Evolutionary conservation across 2,797 vertebrate species (phyloP).

Genomic region (Cuniculus paca): DNA sequence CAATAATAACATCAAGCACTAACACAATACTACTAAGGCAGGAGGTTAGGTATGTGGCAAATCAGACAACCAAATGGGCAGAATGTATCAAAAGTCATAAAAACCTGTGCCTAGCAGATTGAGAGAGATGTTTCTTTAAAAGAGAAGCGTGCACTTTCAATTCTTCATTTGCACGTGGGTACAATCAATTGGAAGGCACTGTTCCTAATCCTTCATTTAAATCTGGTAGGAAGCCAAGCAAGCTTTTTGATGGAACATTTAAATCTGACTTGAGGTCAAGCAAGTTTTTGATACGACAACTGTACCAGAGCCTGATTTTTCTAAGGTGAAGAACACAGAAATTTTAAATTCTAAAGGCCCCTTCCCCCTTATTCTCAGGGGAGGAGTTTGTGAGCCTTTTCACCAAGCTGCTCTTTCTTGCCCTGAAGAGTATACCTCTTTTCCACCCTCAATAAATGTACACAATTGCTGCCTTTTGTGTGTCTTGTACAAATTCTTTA

Average conservation of each 20-base stretch:
- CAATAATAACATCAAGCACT: neutral
- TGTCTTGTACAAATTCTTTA: neutral
- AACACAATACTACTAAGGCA: neutral
- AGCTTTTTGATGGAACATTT: neutral
- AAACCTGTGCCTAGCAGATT: neutral
- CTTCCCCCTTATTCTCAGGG: neutral
- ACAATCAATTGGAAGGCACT: neutral
- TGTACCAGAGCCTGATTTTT: neutral
- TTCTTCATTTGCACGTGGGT: neutral
- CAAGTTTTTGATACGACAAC: neutral
- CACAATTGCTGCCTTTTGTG: neutral
- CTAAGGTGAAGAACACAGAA: neutral
- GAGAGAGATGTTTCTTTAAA: neutral
- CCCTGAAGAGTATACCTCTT: neutral
- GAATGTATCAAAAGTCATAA: neutral
- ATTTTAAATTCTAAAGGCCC: neutral
- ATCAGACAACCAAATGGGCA: neutral
- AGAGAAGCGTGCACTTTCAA: neutral
- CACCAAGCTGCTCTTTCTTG: neutral
- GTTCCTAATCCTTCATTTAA: neutral
- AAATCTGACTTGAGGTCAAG: neutral
- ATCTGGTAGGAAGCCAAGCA: neutral
- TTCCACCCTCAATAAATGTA: neutral
- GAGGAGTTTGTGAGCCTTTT: neutral
- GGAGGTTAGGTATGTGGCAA: neutral